Percentiles rank a stretch among this genome's conserved stretches.
Evolutionary conservation across 2,113 vertebrate genomes (phyloP).

Genomic region (Melanostigma gelatinosum): DNA sequence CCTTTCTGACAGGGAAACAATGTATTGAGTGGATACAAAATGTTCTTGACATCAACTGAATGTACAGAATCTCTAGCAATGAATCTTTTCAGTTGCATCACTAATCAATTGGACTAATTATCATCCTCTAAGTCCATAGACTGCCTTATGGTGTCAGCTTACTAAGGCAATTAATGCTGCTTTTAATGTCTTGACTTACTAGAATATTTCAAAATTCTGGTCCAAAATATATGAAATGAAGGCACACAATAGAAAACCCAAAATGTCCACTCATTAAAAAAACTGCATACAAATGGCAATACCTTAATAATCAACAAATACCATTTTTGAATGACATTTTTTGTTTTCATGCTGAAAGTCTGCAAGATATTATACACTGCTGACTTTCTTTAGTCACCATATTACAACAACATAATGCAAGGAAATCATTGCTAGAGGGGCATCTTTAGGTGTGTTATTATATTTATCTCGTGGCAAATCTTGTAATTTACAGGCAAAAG

Average conservation of each 20-base stretch:
- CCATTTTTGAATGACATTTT: not conserved
- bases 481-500: conserved; percentile 20
- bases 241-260: not conserved
- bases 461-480: conserved; percentile 7
- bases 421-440: conserved; percentile 25
- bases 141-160: conserved; percentile 39
- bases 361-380: not conserved
- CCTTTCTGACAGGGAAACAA: not conserved
- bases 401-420: conserved; percentile 18
- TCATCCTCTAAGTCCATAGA: conserved; percentile 3
- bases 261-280: not conserved
- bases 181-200: not conserved
- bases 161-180: conserved; percentile 50
- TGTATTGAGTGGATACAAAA: not conserved
- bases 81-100: conserved; percentile 1
- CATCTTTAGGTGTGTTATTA: conserved; percentile 46
- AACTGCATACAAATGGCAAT: not conserved
- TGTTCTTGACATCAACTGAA: not conserved
- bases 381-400: conserved; percentile 33
- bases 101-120: conserved; percentile 29
- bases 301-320: not conserved
- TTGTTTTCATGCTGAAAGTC: not conserved
- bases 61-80: not conserved
- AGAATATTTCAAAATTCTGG: not conserved
- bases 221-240: not conserved